Evolutionary conservation across 2,797 vertebrate species (phyloP).

Genomic region (Poecilia picta): DNA sequence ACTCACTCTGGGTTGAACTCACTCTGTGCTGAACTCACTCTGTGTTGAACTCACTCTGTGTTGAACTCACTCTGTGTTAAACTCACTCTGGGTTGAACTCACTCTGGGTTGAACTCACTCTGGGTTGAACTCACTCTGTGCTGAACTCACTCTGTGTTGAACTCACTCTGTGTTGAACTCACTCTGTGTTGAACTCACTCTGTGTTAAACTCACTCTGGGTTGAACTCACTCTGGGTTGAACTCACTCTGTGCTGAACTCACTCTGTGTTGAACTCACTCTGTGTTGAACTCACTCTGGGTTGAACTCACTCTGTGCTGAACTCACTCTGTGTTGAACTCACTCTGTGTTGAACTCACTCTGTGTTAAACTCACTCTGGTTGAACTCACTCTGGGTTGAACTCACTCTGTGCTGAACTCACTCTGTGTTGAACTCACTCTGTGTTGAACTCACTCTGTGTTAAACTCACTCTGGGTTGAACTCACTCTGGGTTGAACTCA

Average conservation of each 20-base stretch:
- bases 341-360: conserved; percentile 77
- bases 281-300: too few relatives aligned
- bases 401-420: conserved; percentile 68
- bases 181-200: too few relatives aligned
- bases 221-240: conserved; percentile 74
- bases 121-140: too few relatives aligned
- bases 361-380: conserved; percentile 52
- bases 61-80: too few relatives aligned
- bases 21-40: conserved; percentile 72
- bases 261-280: conserved; percentile 73
- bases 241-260: conserved; percentile 63
- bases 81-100: too few relatives aligned
- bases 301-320: not conserved
- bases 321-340: conserved; percentile 74
- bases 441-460: conserved; percentile 74
- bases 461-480: conserved; percentile 20
- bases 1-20: too few relatives aligned
- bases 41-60: not conserved
- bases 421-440: conserved; percentile 67
- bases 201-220: too few relatives aligned
- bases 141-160: too few relatives aligned
- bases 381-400: conserved; percentile 73
- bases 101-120: too few relatives aligned
- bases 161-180: conserved; percentile 73
- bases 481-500: conserved; percentile 74